These are phyloP conservation scores for Coendou prehensilis DNA, from an alignment of 2,797 vertebrate species.

Conservation along the genomic window DNA sequence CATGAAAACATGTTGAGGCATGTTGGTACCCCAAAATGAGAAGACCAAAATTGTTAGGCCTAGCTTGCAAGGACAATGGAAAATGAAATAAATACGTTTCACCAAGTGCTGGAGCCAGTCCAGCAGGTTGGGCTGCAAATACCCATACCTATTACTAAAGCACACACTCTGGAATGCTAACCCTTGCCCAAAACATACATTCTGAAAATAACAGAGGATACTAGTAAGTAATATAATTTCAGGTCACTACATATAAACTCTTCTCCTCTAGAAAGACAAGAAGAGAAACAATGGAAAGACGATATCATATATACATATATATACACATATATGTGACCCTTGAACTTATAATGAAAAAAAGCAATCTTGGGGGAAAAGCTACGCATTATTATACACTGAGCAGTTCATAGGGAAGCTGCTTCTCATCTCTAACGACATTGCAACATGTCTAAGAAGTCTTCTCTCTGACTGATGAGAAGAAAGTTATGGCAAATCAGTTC, in stretches of 20 bases:
- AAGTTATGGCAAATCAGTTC: constrained; percentile 44
- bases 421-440: constrained; percentile 55
- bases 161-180: background rate
- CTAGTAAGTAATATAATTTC: background rate
- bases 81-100: constrained; percentile 61
- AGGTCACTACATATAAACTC: background rate
- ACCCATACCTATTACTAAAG: background rate
- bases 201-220: background rate
- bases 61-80: background rate
- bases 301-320: background rate
- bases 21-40: background rate
- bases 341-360: background rate
- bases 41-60: background rate
- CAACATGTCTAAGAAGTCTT: constrained; percentile 69
- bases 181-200: background rate
- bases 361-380: background rate
- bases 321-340: background rate
- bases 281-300: background rate
- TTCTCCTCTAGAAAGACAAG: background rate
- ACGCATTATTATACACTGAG: background rate
- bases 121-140: background rate
- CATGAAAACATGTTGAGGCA: background rate
- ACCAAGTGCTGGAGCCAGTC: background rate
- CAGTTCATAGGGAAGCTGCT: constrained; percentile 36
- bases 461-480: constrained; percentile 60